phyloP scores from a whole-genome alignment of 2,888 invertebrate genomes.

The Melinaea menophilus region DNA sequence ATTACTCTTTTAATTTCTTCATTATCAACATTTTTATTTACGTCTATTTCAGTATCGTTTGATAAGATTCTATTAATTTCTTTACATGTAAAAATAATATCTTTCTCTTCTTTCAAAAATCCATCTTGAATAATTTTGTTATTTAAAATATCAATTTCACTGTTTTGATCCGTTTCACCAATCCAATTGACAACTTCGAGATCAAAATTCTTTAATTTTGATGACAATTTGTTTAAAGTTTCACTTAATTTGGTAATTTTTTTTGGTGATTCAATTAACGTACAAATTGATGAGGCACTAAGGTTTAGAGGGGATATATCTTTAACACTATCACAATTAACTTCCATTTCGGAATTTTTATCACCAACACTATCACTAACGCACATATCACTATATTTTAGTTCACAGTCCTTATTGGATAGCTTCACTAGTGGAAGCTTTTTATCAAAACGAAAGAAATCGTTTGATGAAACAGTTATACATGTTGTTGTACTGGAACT shows the following conservation, averaged over 20 bases:
- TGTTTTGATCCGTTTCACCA: slow-evolving; percentile 32
- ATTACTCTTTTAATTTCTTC: neutral
- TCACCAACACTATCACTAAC: slow-evolving; percentile 9
- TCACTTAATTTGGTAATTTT: slow-evolving; percentile 9
- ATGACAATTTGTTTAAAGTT: slow-evolving; percentile 38
- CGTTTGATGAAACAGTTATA: slow-evolving; percentile 46
- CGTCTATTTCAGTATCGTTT: neutral
- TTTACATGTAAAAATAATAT: slow-evolving; percentile 40
- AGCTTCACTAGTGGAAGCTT: slow-evolving; percentile 55
- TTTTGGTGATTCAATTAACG: neutral
- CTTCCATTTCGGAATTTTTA: neutral
- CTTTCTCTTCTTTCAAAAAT: slow-evolving; percentile 44
- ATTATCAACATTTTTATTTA: too few species aligned
- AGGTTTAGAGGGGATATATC: slow-evolving; percentile 7
- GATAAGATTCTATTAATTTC: slow-evolving; percentile 33
- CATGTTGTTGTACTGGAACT: slow-evolving; percentile 53
- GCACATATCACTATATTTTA: neutral
- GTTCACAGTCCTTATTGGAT: slow-evolving; percentile 36
- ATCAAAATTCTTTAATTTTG: slow-evolving; percentile 43
- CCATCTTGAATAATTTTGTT: slow-evolving; percentile 38
- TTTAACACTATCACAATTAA: neutral
- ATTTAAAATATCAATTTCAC: slow-evolving; percentile 33
- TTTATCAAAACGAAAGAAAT: slow-evolving; percentile 52
- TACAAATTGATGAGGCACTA: slow-evolving; percentile 13
- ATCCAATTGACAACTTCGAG: slow-evolving; percentile 50